Evolutionary conservation across 1,140 invertebrate species (phyloP).

Genomic region (Drosophila hydei): DNA sequence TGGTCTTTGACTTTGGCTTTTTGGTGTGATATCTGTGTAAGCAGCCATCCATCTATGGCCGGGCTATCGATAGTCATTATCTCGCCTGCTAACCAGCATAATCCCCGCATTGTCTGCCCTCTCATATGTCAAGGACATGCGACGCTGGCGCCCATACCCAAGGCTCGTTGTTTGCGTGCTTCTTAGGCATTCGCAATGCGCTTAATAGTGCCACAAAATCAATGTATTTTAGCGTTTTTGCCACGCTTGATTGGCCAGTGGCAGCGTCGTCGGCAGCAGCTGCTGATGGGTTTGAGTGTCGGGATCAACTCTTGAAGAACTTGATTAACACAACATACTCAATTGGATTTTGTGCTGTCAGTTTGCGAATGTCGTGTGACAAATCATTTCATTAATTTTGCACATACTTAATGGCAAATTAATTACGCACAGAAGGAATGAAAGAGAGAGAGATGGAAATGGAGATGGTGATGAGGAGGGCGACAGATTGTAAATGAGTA

Average conservation of each 20-base stretch:
- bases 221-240: constrained; percentile 64
- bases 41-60: constrained; percentile 10
- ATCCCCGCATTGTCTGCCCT: constrained; percentile 43
- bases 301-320: constrained; percentile 28
- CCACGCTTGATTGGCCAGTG: constrained; percentile 52
- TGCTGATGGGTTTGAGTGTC: background rate
- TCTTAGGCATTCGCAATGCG: constrained; percentile 61
- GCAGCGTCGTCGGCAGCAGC: too few relatives aligned
- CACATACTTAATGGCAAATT: constrained; percentile 78
- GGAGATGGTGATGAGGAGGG: too few relatives aligned
- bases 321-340: constrained; percentile 75
- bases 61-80: constrained; percentile 67
- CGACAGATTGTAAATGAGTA: constrained; percentile 17
- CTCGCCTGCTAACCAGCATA: constrained; percentile 70
- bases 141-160: too few relatives aligned
- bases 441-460: background rate
- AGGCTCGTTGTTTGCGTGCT: constrained; percentile 68
- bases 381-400: constrained; percentile 78
- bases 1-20: constrained; percentile 20
- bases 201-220: constrained; percentile 78
- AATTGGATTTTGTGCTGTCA: constrained; percentile 41
- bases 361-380: constrained; percentile 44
- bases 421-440: constrained; percentile 49
- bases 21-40: constrained; percentile 24
- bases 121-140: constrained; percentile 53